phyloP scores from a whole-genome alignment of 2,113 vertebrate genomes.

The Eclectus roratus region DNA sequence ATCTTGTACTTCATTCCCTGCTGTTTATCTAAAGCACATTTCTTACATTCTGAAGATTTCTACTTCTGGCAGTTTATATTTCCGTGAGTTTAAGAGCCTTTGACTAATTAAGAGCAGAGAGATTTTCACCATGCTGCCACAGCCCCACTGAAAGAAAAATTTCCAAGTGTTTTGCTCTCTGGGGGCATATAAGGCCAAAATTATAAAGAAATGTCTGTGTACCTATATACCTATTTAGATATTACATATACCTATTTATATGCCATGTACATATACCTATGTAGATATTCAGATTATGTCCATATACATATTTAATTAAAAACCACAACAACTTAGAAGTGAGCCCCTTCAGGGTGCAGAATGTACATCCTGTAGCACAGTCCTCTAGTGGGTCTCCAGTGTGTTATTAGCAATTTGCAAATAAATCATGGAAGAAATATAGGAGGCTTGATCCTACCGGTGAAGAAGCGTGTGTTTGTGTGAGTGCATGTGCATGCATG shows the following conservation, averaged over 20 bases:
- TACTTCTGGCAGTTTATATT: slow-evolving; percentile 24
- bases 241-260: too few relatives aligned
- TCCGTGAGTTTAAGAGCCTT: slow-evolving; percentile 30
- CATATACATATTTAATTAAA: not conserved
- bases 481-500: not conserved
- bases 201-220: not conserved
- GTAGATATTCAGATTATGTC: not conserved
- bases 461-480: not conserved
- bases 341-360: not conserved
- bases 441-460: not conserved
- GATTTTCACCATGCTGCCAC: not conserved
- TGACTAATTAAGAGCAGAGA: slow-evolving; percentile 48
- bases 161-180: not conserved
- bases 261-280: not conserved
- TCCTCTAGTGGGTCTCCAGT: not conserved
- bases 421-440: not conserved
- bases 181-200: not conserved
- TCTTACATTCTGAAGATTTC: slow-evolving; percentile 25
- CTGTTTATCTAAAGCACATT: slow-evolving; percentile 42
- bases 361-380: accelerated
- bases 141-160: not conserved
- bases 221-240: too few relatives aligned
- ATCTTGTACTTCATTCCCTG: not conserved
- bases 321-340: not conserved
- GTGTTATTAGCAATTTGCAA: not conserved